Base-by-base conservation (phyloP, 2,113 vertebrate species). In the Salvelinus namaycush region DNA sequence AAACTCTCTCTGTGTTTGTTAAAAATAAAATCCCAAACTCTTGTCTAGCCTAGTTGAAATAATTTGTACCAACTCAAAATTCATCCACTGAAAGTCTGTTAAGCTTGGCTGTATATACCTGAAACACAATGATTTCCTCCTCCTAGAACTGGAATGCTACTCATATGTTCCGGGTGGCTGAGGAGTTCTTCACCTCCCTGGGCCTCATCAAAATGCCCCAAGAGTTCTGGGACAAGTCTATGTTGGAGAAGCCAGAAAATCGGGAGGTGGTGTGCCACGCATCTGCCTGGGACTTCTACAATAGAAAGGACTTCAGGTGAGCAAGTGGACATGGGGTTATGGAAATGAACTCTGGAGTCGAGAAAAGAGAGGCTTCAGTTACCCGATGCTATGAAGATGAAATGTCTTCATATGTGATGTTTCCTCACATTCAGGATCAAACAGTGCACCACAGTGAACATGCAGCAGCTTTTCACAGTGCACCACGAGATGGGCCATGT, bases 211-310 rank as follows among this genome's bases (percentile, higher is more conserved):
- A 78, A 64, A 99, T 99, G 97, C 98, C 98, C 0, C 13, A 74
- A 0, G 95, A 97, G 39, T 99, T 99, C 82, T 99, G 97, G 98
- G 0, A 91, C 0, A 74, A 87, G 54, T 99, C 97, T 0, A 98
- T 99, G 98, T 85, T 99, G 84, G 95, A 94, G 84, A 99, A 98
- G 64, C 98, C 98, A 0, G 95, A 96, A 0, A 94, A 89, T 5
- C 88, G 94, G 2, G 95, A 99, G 67, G 97, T 99, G 76, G 97
- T 99, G 78, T 99, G 98, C 29, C 98, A 99, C 0, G 97, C 98
- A 0, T 99, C 97, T 0, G 98, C 98, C 75, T 99, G 97, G 97
- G 97, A 99, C 89, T 99, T 99, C 89, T 97, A 96, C 92, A 99
- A 99, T 88, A 94, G 96, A 79, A 97, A 94, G 73, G 97, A 99